These are phyloP conservation scores for Chrysochloris asiatica DNA, from an alignment of 2,113 vertebrate genomes.

Conservation along the genomic window DNA sequence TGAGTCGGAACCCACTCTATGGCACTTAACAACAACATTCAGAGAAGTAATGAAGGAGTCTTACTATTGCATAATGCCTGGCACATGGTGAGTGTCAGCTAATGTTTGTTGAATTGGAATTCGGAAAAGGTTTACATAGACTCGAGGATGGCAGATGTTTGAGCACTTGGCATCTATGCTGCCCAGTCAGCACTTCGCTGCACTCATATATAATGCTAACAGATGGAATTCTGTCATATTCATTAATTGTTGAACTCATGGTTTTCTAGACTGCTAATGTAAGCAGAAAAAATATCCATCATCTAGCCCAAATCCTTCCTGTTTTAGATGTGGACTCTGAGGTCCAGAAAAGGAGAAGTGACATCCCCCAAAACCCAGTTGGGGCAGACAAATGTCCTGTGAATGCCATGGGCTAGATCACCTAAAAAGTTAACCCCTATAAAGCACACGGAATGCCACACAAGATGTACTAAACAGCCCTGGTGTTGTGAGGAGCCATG, in stretches of 20 bases:
- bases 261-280: conserved; percentile 41
- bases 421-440: neutral
- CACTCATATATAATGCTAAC: conserved; percentile 33
- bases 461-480: neutral
- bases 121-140: neutral
- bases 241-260: conserved; percentile 43
- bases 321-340: neutral
- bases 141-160: neutral
- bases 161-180: neutral
- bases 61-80: neutral
- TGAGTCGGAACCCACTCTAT: too few relatives aligned
- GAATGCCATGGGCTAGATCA: neutral
- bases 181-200: neutral
- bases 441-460: neutral
- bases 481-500: too few relatives aligned
- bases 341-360: neutral
- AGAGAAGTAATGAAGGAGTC: neutral
- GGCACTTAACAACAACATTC: too few relatives aligned
- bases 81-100: neutral
- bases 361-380: neutral
- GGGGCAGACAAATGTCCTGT: neutral
- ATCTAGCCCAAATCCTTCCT: neutral
- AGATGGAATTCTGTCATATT: neutral
- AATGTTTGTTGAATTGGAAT: neutral
- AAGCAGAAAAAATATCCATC: conserved; percentile 43